Evolutionary conservation across 2,888 invertebrate species (phyloP).

Genomic region (Eilema caniola): DNA sequence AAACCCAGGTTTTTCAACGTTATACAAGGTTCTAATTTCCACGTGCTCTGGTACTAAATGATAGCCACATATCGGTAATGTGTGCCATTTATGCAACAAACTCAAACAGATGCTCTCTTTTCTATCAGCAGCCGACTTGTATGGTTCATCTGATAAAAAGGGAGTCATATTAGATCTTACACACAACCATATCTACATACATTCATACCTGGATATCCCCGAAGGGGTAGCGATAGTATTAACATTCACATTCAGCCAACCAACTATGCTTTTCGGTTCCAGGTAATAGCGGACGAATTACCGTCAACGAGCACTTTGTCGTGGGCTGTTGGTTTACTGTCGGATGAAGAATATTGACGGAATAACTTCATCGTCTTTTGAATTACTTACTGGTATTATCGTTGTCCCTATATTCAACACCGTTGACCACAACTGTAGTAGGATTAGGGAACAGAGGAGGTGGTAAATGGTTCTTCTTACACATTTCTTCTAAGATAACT

Average conservation of each 20-base stretch:
- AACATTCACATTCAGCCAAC: too few relatives aligned
- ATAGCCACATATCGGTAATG: constrained; percentile 92
- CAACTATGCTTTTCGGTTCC: too few relatives aligned
- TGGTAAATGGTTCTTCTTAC: constrained; percentile 87
- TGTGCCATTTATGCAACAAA: constrained; percentile 91
- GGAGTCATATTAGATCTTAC: not conserved
- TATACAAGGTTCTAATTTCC: constrained; percentile 93
- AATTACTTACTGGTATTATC: constrained; percentile 52
- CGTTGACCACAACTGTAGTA: constrained; percentile 67
- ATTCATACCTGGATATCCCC: too few relatives aligned
- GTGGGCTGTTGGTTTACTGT: too few relatives aligned
- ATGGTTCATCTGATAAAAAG: constrained; percentile 50
- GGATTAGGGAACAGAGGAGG: constrained; percentile 63
- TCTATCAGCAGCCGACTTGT: constrained; percentile 76
- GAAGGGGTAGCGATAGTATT: too few relatives aligned
- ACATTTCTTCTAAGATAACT: constrained; percentile 90
- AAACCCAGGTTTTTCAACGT: constrained; percentile 89
- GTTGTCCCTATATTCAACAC: constrained; percentile 68
- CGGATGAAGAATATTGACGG: too few relatives aligned
- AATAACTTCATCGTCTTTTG: not conserved
- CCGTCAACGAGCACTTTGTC: too few relatives aligned
- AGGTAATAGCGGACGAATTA: too few relatives aligned
- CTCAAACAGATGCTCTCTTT: constrained; percentile 92
- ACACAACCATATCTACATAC: too few relatives aligned
- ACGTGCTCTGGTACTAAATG: constrained; percentile 96